Conservation (phyloP, 30 jellyfish, hydroid and myxozoan species). For the Hydractinia symbiolongicarpus region DNA sequence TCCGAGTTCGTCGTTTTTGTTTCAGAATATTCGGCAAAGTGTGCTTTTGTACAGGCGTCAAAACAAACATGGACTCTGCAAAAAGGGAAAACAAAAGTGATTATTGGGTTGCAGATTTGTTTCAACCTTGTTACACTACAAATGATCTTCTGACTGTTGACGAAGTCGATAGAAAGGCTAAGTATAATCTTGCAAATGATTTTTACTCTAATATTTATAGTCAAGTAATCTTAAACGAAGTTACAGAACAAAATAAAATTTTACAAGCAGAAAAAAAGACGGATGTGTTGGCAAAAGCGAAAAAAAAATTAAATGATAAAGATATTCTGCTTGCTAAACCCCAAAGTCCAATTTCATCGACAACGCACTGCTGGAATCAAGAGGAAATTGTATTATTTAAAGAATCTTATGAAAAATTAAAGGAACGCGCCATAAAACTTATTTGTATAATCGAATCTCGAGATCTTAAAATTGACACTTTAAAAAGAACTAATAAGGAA, state of each 20-base stretch:
- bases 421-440: neutral
- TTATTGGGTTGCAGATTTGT: conserved; percentile 10
- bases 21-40: no score
- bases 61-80: neutral
- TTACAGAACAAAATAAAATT: no score
- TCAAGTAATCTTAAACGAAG: neutral
- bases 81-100: neutral
- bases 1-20: no score
- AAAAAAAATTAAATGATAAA: no score
- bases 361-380: neutral
- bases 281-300: no score
- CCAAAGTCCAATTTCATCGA: neutral
- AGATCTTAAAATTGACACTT: neutral
- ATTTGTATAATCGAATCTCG: conserved; percentile 2
- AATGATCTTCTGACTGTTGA: neutral
- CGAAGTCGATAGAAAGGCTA: neutral
- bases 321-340: no score
- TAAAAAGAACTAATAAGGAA: neutral
- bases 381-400: neutral
- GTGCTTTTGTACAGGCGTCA: no score
- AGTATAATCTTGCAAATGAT: neutral
- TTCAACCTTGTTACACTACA: neutral
- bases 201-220: neutral
- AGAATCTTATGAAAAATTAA: neutral
- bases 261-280: no score